Conservation (phyloP, 2,888 invertebrate genomes). For the Drosophila niveifrons region DNA sequence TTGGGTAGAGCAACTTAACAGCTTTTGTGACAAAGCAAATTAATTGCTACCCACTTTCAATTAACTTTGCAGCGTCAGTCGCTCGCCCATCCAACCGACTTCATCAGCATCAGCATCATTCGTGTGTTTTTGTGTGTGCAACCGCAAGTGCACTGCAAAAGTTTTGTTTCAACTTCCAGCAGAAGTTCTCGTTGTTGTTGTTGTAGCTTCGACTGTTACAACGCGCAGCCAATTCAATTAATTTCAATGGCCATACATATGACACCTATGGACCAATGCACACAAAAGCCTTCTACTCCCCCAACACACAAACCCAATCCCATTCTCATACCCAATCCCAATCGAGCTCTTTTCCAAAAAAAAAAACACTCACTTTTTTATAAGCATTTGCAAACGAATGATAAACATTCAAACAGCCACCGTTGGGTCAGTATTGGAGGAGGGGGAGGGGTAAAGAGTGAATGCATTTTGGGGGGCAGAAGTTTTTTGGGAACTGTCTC, state of each 20-base stretch:
- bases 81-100: constrained; percentile 36
- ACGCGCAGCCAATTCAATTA: constrained; percentile 79
- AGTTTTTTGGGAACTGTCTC: constrained; percentile 4
- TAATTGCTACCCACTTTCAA: constrained; percentile 79
- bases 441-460: background rate
- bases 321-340: constrained; percentile 1
- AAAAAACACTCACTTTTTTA: constrained; percentile 62
- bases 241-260: constrained; percentile 76
- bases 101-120: constrained; percentile 48
- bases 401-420: constrained; percentile 31
- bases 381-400: constrained; percentile 56
- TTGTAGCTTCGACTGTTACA: constrained; percentile 47
- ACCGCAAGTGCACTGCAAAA: constrained; percentile 66
- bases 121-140: constrained; percentile 63
- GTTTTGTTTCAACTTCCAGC: constrained; percentile 37
- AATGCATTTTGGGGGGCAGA: background rate
- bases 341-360: constrained; percentile 50
- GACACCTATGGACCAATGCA: constrained; percentile 76
- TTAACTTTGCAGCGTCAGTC: constrained; percentile 64
- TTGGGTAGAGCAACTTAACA: constrained; percentile 52
- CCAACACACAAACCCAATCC: constrained; percentile 4
- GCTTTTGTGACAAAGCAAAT: constrained; percentile 80
- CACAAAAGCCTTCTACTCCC: constrained; percentile 49
- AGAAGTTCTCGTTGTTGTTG: constrained; percentile 23
- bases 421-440: background rate